Percentiles rank a stretch among this genome's conserved stretches.
Evolutionary conservation across 2,888 invertebrate genomes (phyloP).

Genomic region (Luperina nickerlii): DNA sequence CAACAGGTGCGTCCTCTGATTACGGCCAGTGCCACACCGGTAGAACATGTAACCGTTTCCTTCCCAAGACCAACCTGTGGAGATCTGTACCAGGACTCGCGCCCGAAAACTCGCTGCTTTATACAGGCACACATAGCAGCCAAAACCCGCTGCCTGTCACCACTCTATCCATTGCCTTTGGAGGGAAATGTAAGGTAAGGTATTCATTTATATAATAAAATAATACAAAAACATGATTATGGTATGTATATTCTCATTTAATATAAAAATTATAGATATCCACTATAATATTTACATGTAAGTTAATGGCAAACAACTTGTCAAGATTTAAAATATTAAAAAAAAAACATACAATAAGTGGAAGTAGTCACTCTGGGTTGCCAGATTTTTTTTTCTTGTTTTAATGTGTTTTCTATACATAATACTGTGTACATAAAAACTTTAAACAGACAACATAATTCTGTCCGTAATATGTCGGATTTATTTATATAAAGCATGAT

Average conservation of each 20-base stretch:
- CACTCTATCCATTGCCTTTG: too few species aligned
- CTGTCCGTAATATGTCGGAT: conserved; percentile 61
- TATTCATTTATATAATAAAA: conserved; percentile 49
- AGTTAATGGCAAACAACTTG: conserved; percentile 87
- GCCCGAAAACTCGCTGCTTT: too few species aligned
- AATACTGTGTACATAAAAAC: conserved; percentile 74
- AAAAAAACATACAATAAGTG: conserved; percentile 50
- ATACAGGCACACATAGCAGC: neutral
- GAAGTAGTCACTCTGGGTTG: conserved; percentile 47
- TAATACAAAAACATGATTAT: conserved; percentile 72
- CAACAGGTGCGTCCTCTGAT: too few species aligned
- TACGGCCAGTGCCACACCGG: too few species aligned
- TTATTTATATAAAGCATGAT: conserved; percentile 9
- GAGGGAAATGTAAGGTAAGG: neutral
- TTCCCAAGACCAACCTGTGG: too few species aligned
- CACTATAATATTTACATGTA: conserved; percentile 88
- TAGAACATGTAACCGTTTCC: too few species aligned
- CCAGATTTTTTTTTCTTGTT: conserved; percentile 30
- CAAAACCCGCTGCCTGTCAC: neutral
- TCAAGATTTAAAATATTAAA: conserved; percentile 78
- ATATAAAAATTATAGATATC: conserved; percentile 89
- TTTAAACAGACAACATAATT: conserved; percentile 47
- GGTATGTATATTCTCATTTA: conserved; percentile 87
- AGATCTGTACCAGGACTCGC: too few species aligned
- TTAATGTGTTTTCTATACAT: conserved; percentile 65